A percentile compares a stretch with the other conserved stretches of the same genome.
phyloP scores from a whole-genome alignment of 2,113 vertebrate species.

The Kryptolebias marmoratus region DNA sequence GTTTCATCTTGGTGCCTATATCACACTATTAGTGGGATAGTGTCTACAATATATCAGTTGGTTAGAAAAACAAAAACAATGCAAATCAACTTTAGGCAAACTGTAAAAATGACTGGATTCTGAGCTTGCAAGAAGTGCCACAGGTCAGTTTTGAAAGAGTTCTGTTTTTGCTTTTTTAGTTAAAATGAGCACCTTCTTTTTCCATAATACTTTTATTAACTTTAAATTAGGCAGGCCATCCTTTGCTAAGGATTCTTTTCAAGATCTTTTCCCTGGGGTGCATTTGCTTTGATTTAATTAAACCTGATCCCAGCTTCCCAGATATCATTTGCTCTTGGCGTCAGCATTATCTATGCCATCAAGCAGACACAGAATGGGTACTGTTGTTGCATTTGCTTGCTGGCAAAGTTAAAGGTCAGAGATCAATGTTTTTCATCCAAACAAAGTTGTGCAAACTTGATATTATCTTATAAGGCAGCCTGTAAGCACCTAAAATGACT shows the following conservation, averaged over 20 bases:
- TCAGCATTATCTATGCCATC: conserved; percentile 72
- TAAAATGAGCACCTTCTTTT: conserved; percentile 8
- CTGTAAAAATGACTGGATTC: background rate
- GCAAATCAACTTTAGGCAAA: background rate
- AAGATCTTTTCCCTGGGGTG: conserved; percentile 41
- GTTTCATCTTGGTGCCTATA: conserved; percentile 22
- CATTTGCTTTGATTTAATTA: conserved; percentile 59
- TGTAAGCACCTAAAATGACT: conserved; percentile 33
- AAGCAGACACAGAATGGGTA: conserved; percentile 49
- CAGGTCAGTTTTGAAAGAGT: background rate
- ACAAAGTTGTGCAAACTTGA: conserved; percentile 60
- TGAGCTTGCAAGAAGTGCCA: background rate
- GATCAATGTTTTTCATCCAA: conserved; percentile 60
- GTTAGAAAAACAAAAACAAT: no score
- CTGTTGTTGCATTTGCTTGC: conserved; percentile 52
- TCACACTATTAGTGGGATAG: conserved; percentile 22
- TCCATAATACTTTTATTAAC: conserved; percentile 18
- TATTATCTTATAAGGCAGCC: conserved; percentile 60
- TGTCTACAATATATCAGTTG: conserved; percentile 33
- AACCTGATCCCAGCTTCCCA: conserved; percentile 61
- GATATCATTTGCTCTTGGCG: conserved; percentile 57
- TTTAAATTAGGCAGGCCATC: conserved; percentile 6
- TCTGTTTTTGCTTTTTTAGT: conserved; percentile 4
- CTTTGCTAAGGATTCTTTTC: conserved; percentile 22
- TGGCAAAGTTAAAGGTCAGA: conserved; percentile 50